These are phyloP conservation scores for Elachura formosa DNA, from an alignment of 2,113 vertebrate species.

Conservation along the genomic window DNA sequence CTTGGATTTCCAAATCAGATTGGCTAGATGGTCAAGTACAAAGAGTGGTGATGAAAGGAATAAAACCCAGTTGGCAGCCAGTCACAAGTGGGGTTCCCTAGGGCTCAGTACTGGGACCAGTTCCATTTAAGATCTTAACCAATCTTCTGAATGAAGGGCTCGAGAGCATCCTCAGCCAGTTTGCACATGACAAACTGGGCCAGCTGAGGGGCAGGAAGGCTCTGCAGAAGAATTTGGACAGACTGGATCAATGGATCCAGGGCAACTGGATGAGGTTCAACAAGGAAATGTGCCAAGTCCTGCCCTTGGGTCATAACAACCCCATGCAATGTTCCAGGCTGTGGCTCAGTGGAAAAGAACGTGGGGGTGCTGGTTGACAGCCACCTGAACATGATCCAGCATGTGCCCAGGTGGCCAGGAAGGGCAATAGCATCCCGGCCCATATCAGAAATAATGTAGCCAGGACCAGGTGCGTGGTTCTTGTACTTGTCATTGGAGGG, in stretches of 20 bases:
- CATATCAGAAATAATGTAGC: neutral
- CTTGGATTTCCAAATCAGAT: neutral
- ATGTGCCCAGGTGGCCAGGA: neutral
- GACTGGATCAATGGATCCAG: accelerated
- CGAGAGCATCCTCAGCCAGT: neutral
- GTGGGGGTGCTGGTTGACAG: neutral
- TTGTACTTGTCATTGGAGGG: neutral
- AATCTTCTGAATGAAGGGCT: neutral
- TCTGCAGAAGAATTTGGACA: neutral
- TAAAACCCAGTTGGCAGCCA: neutral
- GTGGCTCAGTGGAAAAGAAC: neutral
- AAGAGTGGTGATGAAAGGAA: neutral
- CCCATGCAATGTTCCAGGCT: neutral
- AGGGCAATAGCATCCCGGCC: neutral
- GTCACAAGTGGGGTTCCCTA: neutral
- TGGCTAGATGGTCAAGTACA: neutral
- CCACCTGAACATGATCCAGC: neutral
- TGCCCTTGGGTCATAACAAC: neutral
- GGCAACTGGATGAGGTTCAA: neutral
- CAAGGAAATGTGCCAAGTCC: neutral
- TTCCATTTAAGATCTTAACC: neutral
- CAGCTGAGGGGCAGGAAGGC: neutral
- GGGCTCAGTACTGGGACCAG: neutral
- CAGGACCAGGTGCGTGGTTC: neutral
- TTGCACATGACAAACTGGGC: neutral